phyloP scores from a whole-genome alignment of 2,888 invertebrate species.

The Macaria notata region DNA sequence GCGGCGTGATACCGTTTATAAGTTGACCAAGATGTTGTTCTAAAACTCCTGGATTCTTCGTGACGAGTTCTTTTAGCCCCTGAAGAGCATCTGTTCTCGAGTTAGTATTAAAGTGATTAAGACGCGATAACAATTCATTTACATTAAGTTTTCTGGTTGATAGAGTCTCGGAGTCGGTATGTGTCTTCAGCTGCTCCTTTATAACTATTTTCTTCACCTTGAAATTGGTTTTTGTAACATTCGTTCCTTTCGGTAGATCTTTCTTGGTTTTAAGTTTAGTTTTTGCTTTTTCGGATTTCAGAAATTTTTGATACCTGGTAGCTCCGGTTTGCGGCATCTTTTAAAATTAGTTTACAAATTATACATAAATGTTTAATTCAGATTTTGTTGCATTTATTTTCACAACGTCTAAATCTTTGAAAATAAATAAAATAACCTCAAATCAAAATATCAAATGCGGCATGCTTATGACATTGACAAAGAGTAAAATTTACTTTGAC shows the following conservation, averaged over 20 bases:
- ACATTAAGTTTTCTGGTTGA: conserved; percentile 86
- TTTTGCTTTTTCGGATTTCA: conserved; percentile 94
- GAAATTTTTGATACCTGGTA: conserved; percentile 86
- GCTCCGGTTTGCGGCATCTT: conserved; percentile 74
- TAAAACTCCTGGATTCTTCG: conserved; percentile 58
- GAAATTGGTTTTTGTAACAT: conserved; percentile 94
- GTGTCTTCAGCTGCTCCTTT: conserved; percentile 86
- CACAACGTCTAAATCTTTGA: no score
- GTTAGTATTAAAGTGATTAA: conserved; percentile 89
- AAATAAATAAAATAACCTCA: no score
- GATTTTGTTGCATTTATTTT: no score
- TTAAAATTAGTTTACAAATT: neutral
- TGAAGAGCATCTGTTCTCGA: conserved; percentile 85
- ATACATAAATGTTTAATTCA: neutral
- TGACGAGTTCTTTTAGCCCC: conserved; percentile 82
- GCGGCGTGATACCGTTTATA: conserved; percentile 85
- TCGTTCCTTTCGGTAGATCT: conserved; percentile 92
- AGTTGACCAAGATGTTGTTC: conserved; percentile 85
- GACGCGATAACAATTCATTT: conserved; percentile 86
- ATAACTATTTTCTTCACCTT: conserved; percentile 94
- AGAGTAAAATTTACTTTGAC: no score
- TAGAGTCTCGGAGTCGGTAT: conserved; percentile 78
- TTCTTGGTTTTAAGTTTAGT: conserved; percentile 92
- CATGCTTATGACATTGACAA: no score
- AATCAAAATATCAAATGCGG: no score